A percentile compares a stretch with the other conserved stretches of the same genome.
Evolutionary conservation across 2,888 invertebrate species (phyloP).

Genomic region (Invenusta paracnida): DNA sequence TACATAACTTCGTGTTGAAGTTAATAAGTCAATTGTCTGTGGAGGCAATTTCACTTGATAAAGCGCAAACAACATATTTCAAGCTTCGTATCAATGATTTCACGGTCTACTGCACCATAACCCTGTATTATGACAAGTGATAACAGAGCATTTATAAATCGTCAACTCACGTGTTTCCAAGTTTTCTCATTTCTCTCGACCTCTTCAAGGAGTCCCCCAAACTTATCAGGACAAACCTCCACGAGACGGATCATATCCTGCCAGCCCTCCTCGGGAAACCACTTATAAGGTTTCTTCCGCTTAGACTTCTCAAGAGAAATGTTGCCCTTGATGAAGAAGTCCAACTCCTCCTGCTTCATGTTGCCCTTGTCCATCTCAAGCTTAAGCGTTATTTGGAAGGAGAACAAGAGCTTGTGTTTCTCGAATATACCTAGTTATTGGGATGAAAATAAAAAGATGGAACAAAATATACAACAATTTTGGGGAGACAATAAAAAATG

Average conservation of each 20-base stretch:
- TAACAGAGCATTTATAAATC: no score
- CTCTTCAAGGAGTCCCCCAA: constrained; percentile 68
- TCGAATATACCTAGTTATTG: constrained; percentile 86
- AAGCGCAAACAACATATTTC: no score
- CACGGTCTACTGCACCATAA: no score
- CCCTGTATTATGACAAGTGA: no score
- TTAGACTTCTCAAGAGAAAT: constrained; percentile 73
- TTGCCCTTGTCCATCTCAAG: constrained; percentile 70
- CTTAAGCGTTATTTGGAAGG: constrained; percentile 82
- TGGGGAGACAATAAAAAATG: no score
- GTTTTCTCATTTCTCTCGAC: constrained; percentile 63
- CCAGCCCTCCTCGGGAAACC: constrained; percentile 76
- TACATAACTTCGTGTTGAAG: no score
- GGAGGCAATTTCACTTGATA: no score
- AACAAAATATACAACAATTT: no score
- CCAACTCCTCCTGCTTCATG: constrained; percentile 70
- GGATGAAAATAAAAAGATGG: no score
- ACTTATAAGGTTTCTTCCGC: constrained; percentile 68
- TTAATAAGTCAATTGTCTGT: no score
- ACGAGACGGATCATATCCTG: constrained; percentile 74
- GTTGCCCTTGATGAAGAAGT: constrained; percentile 80
- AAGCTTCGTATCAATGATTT: no score
- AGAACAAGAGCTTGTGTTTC: constrained; percentile 79
- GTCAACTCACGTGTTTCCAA: constrained; percentile 67
- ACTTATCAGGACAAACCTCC: constrained; percentile 68